phyloP scores from a whole-genome alignment of 1,140 invertebrate genomes.

The Chymomyza costata region DNA sequence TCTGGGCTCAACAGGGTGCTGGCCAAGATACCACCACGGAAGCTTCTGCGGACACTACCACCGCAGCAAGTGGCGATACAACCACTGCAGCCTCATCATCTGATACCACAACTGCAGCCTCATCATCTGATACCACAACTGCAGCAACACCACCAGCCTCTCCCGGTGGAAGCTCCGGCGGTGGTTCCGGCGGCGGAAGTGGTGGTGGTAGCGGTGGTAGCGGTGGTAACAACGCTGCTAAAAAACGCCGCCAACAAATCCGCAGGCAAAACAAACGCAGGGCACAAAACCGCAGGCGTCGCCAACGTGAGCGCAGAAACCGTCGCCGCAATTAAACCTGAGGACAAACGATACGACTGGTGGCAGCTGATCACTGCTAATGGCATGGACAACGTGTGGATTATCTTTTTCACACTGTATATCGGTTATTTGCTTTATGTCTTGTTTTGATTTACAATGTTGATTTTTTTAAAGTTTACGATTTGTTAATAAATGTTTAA shows the following conservation, averaged over 20 bases:
- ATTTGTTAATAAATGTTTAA: too few species aligned
- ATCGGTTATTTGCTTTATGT: slow-evolving; percentile 25
- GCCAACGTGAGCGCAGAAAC: too few species aligned
- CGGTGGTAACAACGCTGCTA: background rate
- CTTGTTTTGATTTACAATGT: slow-evolving; percentile 25
- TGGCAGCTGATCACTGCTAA: background rate
- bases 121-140: slow-evolving; percentile 15
- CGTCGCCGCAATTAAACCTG: too few species aligned
- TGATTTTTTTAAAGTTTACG: too few species aligned
- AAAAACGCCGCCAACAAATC: slow-evolving; percentile 3
- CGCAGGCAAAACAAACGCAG: background rate
- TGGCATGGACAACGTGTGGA: slow-evolving; percentile 1
- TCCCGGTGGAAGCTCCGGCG: background rate
- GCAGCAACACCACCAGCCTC: slow-evolving; percentile 18
- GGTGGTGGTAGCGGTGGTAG: slow-evolving; percentile 11
- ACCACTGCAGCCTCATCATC: slow-evolving; percentile 13
- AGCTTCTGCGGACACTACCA: background rate
- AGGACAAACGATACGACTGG: background rate
- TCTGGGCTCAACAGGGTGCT: too few species aligned
- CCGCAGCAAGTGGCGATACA: slow-evolving; percentile 2
- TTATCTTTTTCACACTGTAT: slow-evolving; percentile 32
- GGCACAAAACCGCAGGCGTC: too few species aligned
- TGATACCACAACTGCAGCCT: slow-evolving; percentile 24
- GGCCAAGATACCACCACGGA: slow-evolving; percentile 3
- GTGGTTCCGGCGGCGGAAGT: background rate